Percentiles rank a stretch among this genome's conserved stretches.
These are phyloP conservation scores for Zelleria hepariella DNA, from an alignment of 2,888 invertebrate genomes.

Conservation along the genomic window DNA sequence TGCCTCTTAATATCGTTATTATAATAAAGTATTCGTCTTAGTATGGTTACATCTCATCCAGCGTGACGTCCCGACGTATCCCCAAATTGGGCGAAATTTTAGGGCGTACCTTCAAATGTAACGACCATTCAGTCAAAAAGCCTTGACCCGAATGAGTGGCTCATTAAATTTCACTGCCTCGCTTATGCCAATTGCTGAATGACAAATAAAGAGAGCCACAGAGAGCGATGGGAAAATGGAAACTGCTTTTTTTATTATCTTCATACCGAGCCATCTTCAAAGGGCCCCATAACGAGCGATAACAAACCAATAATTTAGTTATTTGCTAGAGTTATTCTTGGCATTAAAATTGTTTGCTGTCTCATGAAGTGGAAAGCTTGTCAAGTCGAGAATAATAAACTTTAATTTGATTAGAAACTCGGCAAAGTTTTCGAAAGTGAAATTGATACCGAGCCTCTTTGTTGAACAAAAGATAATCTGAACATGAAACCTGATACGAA, in stretches of 20 bases:
- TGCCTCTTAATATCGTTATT: background rate
- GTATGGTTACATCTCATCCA: background rate
- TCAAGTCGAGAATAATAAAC: background rate
- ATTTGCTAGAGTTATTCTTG: background rate
- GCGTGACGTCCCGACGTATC: background rate
- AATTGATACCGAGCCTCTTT: background rate
- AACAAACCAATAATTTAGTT: background rate
- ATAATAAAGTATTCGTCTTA: background rate
- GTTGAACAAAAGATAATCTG: background rate
- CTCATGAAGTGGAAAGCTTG: background rate
- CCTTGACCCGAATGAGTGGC: conserved; percentile 53
- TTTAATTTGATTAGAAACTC: background rate
- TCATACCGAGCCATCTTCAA: conserved; percentile 16
- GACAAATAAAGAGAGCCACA: conserved; percentile 51
- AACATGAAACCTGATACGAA: background rate
- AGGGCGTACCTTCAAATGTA: conserved; percentile 22
- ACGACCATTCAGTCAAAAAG: conserved; percentile 21
- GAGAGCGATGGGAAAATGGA: conserved; percentile 32
- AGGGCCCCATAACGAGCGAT: no score
- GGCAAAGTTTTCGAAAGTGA: background rate
- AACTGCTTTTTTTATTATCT: conserved; percentile 37
- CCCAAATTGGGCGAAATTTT: conserved; percentile 4
- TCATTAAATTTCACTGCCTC: conserved; percentile 55
- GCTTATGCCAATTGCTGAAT: conserved; percentile 48
- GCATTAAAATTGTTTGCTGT: background rate